phyloP scores from a whole-genome alignment of 2,797 vertebrate genomes.

The Hydrophis major region DNA sequence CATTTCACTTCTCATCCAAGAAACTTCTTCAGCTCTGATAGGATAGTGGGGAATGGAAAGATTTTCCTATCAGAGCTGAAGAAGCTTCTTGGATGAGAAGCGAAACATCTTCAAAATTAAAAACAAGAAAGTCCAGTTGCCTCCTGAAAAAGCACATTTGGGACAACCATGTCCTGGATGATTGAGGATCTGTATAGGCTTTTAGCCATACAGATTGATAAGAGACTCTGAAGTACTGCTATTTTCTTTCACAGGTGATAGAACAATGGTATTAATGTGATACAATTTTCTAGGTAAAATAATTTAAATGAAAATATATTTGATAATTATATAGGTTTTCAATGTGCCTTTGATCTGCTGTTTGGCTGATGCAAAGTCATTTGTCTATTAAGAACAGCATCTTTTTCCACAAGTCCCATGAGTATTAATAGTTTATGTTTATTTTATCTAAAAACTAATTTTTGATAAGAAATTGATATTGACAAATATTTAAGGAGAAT shows the following conservation, averaged over 20 bases:
- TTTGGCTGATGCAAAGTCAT: not conserved
- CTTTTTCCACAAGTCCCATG: not conserved
- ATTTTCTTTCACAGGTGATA: not conserved
- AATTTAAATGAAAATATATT: not conserved
- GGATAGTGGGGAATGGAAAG: no score
- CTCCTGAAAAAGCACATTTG: no score
- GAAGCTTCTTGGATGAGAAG: no score
- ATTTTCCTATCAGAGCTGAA: no score
- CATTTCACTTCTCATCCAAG: no score
- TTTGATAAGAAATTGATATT: constrained; percentile 9
- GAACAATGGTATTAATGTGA: not conserved
- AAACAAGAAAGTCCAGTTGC: no score
- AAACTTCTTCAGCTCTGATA: no score
- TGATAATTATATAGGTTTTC: not conserved
- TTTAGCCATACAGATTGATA: no score
- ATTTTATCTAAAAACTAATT: not conserved
- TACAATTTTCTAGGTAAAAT: not conserved
- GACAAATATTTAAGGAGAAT: not conserved
- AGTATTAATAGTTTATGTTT: not conserved
- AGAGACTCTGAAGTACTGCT: not conserved
- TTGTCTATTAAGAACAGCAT: not conserved
- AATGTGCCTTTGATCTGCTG: not conserved
- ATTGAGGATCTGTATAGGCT: no score
- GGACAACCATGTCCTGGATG: no score
- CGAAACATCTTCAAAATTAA: no score